Evolutionary conservation across 2,888 invertebrate genomes (phyloP), one percentile per base, ranked within the genome.

Genomic region (Diarsia mendica): DNA sequence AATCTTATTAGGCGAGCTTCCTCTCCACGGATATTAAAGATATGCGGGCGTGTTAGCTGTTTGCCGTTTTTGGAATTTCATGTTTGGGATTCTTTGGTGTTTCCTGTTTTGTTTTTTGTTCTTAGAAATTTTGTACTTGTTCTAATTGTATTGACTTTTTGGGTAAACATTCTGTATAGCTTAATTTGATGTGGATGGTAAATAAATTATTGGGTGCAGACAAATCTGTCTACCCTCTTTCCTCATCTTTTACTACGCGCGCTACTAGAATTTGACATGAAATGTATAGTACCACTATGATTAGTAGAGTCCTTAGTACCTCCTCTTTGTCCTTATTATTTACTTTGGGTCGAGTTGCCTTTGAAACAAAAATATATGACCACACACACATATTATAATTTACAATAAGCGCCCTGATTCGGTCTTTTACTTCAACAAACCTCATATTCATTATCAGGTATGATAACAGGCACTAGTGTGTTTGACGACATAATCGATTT

Each of bases 1-100:
- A 92, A 94, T 93, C 91, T 92, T 90, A 92, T 94, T 93, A 92
- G 86, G 81, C 78, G 79, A 82, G 89, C 87, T 89, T 91, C 92
- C 91, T 89, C 84, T 86, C 77, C 82, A 84, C 87, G 90, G 90
- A 90, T 90, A 88, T 89, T 87, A 88, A 88, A 87, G 83, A 84
- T 85, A 87, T 87, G 85, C 87, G 88, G 87, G 87, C 78, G 84
- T 83, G 76, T 85, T 77, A 83, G 77, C 84, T 87, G 83, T 88
- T 81, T 73, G 72, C 64, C 75, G 67, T 87, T 83, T 84, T 80
- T 51, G 66, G 78, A 83, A 82, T 79, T 88, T 51, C 39, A 51
- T 75, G 67, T 75, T 77, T 69, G 71, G 71, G 67, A 79, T 79
- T 69, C 63, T 78, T 81, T 79, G 63, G 64, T 55, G n/a, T n/a